These are phyloP conservation scores for Eucriotettix oculatus DNA, from an alignment of 2,888 invertebrate genomes.

Conservation along the genomic window DNA sequence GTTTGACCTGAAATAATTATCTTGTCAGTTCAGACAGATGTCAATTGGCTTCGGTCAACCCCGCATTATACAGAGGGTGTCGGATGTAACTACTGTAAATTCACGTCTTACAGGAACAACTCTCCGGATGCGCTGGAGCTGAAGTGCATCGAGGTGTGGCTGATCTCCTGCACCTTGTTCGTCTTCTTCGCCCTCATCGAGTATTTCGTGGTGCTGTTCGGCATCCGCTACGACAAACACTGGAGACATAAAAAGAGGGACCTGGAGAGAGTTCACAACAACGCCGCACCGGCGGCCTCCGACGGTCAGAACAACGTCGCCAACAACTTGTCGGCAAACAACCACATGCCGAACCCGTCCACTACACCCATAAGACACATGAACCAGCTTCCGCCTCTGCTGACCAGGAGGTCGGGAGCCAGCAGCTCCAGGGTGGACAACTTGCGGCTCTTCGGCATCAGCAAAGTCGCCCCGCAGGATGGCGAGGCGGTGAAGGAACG, in stretches of 20 bases:
- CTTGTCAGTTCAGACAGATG: too few species aligned
- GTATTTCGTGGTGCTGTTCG: slow-evolving; percentile 45
- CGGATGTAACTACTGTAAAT: too few species aligned
- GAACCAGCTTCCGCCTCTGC: not conserved
- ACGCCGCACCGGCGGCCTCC: slow-evolving; percentile 29
- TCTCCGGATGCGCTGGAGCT: slow-evolving; percentile 44
- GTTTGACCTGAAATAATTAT: too few species aligned
- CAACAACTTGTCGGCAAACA: not conserved
- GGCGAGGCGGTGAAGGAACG: not conserved
- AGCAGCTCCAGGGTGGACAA: slow-evolving; percentile 8
- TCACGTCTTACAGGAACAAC: slow-evolving; percentile 33
- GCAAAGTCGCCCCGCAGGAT: slow-evolving; percentile 12
- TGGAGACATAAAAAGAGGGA: slow-evolving; percentile 30
- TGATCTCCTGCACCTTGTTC: slow-evolving; percentile 46
- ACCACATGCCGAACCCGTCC: not conserved
- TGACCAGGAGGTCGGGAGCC: not conserved
- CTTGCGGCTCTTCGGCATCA: slow-evolving; percentile 11
- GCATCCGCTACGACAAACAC: slow-evolving; percentile 46
- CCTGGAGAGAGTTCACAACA: slow-evolving; percentile 23
- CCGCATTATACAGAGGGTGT: too few species aligned
- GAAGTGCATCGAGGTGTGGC: slow-evolving; percentile 48
- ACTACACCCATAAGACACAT: not conserved
- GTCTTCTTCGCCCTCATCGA: slow-evolving; percentile 45
- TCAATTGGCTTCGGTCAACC: too few species aligned
- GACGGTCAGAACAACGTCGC: not conserved